Evolutionary conservation across 1,140 invertebrate genomes (phyloP).

Genomic region (Amphibalanus amphitrite): DNA sequence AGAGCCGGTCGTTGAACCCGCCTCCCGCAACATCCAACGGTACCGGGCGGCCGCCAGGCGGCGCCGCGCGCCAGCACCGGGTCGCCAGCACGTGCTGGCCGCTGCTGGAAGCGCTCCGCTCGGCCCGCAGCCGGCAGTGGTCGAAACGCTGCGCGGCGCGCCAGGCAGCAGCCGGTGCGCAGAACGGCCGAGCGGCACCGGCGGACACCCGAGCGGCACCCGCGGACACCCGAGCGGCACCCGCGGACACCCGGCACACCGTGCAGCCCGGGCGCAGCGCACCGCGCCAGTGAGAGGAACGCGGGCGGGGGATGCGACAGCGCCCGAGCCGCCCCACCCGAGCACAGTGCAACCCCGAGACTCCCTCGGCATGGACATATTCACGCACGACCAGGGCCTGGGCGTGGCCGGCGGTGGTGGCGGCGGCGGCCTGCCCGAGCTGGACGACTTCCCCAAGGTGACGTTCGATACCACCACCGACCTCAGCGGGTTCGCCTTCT

Average conservation of each 20-base stretch:
- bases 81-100: background rate
- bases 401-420: background rate
- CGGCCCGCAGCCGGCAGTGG: background rate
- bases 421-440: background rate
- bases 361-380: background rate
- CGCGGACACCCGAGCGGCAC: background rate
- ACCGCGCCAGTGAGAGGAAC: background rate
- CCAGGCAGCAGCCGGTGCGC: background rate
- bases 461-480: background rate
- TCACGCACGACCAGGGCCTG: background rate
- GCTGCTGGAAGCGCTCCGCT: too few relatives aligned
- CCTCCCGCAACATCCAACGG: background rate
- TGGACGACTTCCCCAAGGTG: background rate
- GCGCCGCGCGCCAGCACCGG: background rate
- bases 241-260: background rate
- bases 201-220: background rate
- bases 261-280: background rate
- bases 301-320: background rate
- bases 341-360: background rate
- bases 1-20: background rate
- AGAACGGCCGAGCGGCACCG: background rate
- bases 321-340: too few relatives aligned
- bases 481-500: background rate
- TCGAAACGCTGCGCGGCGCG: background rate
- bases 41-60: background rate